Conservation (phyloP, 2,113 vertebrate species). For the Columba livia region DNA sequence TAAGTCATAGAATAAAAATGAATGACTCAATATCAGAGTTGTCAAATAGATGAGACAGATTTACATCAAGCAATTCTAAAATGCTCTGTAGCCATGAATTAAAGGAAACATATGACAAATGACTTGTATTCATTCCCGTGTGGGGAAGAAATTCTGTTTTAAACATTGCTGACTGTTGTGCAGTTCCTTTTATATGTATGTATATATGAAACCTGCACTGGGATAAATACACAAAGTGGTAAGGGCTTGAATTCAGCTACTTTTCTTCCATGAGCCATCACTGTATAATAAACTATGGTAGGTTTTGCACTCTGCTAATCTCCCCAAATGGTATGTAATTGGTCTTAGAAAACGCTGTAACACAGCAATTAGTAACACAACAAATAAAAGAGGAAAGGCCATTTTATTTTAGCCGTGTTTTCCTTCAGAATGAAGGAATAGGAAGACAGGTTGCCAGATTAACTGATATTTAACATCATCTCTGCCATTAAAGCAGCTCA, state of each 20-base stretch:
- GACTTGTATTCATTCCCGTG: conserved; percentile 9
- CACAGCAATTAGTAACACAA: conserved; percentile 71
- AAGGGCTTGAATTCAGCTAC: background rate
- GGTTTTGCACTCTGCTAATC: conserved; percentile 59
- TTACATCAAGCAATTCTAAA: conserved; percentile 45
- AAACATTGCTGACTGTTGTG: conserved; percentile 50
- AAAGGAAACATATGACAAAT: conserved; percentile 46
- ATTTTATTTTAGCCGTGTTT: conserved; percentile 41
- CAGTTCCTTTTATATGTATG: background rate
- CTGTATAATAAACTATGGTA: conserved; percentile 44
- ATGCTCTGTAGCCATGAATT: conserved; percentile 48
- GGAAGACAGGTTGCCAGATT: background rate
- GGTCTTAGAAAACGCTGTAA: conserved; percentile 70
- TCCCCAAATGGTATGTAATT: conserved; percentile 59
- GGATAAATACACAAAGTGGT: conserved; percentile 4
- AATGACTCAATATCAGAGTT: conserved; percentile 45
- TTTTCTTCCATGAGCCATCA: conserved; percentile 32
- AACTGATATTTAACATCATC: conserved; percentile 5
- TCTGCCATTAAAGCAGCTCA: background rate
- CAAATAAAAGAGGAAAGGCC: conserved; percentile 49
- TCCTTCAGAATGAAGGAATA: conserved; percentile 11
- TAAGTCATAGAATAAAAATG: conserved; percentile 44
- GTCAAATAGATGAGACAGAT: conserved; percentile 43
- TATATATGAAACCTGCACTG: background rate
- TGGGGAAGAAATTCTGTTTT: conserved; percentile 40